Evolutionary conservation across 2,797 vertebrate species (phyloP).

Genomic region (Ataeniobius toweri): DNA sequence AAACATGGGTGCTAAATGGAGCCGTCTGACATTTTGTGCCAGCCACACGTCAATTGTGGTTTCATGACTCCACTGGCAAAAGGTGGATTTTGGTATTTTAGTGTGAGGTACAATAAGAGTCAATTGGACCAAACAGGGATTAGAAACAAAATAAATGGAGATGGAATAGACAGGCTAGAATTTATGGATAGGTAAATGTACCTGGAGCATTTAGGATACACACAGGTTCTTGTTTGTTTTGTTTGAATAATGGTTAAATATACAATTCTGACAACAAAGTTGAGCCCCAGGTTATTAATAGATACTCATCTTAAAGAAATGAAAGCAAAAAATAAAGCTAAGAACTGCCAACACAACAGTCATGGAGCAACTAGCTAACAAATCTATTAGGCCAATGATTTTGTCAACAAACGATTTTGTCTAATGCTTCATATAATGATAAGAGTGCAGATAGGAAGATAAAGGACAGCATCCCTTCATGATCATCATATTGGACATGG

Average conservation of each 20-base stretch:
- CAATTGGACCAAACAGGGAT: no score
- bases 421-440: not conserved
- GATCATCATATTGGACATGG: not conserved
- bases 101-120: not conserved
- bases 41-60: no score
- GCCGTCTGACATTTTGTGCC: no score
- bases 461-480: not conserved
- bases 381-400: not conserved
- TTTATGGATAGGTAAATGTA: not conserved
- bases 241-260: slow-evolving; percentile 84
- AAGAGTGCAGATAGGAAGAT: not conserved
- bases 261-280: slow-evolving; percentile 90
- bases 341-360: not conserved
- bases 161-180: no score
- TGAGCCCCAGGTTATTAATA: slow-evolving; percentile 79
- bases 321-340: not conserved
- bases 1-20: no score
- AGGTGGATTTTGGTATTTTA: no score
- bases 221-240: no score
- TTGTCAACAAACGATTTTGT: no score
- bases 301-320: slow-evolving; percentile 89
- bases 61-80: no score
- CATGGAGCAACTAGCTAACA: not conserved
- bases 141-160: not conserved
- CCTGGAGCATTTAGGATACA: no score